Conservation (phyloP, 2,888 invertebrate genomes). For the Pediacus dermestoides region DNA sequence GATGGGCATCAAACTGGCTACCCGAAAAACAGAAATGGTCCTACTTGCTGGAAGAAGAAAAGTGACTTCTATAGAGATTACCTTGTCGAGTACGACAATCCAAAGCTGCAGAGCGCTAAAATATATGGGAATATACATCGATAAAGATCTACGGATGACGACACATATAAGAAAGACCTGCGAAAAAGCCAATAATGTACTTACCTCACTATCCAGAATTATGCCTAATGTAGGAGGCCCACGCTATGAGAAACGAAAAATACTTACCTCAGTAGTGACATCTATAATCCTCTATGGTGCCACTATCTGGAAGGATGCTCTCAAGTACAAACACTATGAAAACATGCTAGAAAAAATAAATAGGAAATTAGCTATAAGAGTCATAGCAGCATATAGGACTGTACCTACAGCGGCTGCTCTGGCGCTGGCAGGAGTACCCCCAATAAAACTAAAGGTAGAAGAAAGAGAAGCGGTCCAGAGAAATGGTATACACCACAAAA, state of each 20-base stretch:
- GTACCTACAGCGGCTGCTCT: not conserved
- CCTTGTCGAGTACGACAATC: not conserved
- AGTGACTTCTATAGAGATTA: not conserved
- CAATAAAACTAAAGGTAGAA: constrained; percentile 2
- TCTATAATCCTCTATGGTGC: constrained; percentile 10
- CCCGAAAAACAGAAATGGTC: constrained; percentile 1
- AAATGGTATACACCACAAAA: not conserved
- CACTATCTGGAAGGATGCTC: not conserved
- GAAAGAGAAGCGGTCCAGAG: constrained; percentile 2
- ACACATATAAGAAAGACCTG: constrained; percentile 4
- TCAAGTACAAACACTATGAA: not conserved
- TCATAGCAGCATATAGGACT: constrained; percentile 2
- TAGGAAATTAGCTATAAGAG: not conserved
- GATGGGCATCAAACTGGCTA: not conserved
- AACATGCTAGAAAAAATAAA: not conserved
- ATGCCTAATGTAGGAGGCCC: constrained; percentile 16
- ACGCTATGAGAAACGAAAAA: not conserved
- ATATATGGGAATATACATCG: constrained; percentile 14
- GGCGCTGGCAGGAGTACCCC: not conserved
- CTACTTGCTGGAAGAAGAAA: not conserved
- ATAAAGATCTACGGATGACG: constrained; percentile 8
- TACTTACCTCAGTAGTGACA: constrained; percentile 2
- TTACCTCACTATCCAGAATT: not conserved
- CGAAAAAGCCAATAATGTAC: constrained; percentile 8
- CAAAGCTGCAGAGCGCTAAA: constrained; percentile 6